A percentile compares a stretch with the other conserved stretches of the same genome.
These are phyloP conservation scores for Montipora capitata DNA, from an alignment of 92 coral and sea anemone species.

Conservation along the genomic window DNA sequence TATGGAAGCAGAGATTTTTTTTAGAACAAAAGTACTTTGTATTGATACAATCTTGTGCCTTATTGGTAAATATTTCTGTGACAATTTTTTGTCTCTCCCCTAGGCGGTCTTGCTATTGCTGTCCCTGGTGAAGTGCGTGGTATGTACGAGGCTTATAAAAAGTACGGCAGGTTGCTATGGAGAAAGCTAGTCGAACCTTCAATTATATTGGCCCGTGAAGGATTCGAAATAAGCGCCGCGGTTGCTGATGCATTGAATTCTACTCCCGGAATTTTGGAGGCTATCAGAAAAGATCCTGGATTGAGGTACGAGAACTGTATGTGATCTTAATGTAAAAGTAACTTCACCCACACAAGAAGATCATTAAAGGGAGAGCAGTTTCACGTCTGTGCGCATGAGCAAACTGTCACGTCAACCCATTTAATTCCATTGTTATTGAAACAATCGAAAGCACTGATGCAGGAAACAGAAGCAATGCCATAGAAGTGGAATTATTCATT, in stretches of 20 bases:
- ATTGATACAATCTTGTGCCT: no score
- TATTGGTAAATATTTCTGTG: not conserved
- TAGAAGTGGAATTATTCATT: no score
- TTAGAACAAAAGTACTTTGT: no score
- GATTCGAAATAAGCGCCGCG: constrained; percentile 59
- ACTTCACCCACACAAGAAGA: not conserved
- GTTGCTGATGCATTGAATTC: constrained; percentile 45
- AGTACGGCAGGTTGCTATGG: constrained; percentile 78
- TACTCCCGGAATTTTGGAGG: not conserved
- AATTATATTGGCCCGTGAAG: constrained; percentile 74
- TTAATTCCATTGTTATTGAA: no score
- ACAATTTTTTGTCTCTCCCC: not conserved
- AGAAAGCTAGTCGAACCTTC: constrained; percentile 80
- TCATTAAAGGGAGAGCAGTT: no score
- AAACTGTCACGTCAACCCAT: no score
- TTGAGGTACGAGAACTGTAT: constrained; percentile 57
- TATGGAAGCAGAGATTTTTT: no score
- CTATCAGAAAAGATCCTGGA: constrained; percentile 62
- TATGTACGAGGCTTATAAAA: constrained; percentile 66
- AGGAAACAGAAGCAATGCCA: no score
- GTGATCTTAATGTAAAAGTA: not conserved
- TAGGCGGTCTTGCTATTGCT: constrained; percentile 77
- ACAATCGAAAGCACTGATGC: no score
- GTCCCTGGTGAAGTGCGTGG: constrained; percentile 87
- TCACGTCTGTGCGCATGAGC: no score